Percentiles rank a stretch among this genome's conserved stretches.
phyloP scores from a whole-genome alignment of 1,140 invertebrate genomes.

The Palaemon carinicauda region DNA sequence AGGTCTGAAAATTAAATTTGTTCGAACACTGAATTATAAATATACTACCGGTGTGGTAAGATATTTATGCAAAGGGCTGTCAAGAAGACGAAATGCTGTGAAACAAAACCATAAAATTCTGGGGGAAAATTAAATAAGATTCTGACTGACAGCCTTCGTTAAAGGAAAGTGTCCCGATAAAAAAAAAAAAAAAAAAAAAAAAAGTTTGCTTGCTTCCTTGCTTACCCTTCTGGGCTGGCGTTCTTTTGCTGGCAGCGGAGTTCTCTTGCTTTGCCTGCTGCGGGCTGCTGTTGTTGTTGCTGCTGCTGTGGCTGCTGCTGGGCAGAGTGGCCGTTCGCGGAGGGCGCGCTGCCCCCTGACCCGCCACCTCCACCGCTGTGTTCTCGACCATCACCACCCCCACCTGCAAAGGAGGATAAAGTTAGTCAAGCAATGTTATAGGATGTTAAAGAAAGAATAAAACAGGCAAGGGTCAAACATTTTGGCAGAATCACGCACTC shows the following conservation, averaged over 20 bases:
- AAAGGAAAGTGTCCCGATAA: neutral
- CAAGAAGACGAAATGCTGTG: too few species aligned
- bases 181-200: neutral
- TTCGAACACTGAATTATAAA: too few species aligned
- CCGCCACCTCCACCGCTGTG: conserved; percentile 35
- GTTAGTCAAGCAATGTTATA: neutral
- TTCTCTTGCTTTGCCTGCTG: conserved; percentile 1
- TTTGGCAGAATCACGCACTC: too few species aligned
- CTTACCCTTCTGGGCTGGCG: conserved; percentile 38
- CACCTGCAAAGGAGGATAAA: conserved; percentile 21
- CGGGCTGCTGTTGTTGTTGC: neutral
- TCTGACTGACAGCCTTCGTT: neutral
- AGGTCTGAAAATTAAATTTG: too few species aligned
- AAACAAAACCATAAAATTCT: too few species aligned
- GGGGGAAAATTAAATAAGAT: too few species aligned
- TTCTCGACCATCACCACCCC: conserved; percentile 44
- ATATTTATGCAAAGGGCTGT: too few species aligned
- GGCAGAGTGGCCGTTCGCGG: neutral
- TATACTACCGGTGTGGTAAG: too few species aligned
- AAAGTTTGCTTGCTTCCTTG: neutral
- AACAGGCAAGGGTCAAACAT: too few species aligned
- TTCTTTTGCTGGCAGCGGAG: conserved; percentile 22
- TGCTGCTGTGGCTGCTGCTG: conserved; percentile 3
- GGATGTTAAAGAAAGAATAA: neutral
- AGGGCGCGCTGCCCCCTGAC: conserved; percentile 22